Evolutionary conservation across 2,797 vertebrate genomes (phyloP).

Genomic region (Peromyscus nudipes): DNA sequence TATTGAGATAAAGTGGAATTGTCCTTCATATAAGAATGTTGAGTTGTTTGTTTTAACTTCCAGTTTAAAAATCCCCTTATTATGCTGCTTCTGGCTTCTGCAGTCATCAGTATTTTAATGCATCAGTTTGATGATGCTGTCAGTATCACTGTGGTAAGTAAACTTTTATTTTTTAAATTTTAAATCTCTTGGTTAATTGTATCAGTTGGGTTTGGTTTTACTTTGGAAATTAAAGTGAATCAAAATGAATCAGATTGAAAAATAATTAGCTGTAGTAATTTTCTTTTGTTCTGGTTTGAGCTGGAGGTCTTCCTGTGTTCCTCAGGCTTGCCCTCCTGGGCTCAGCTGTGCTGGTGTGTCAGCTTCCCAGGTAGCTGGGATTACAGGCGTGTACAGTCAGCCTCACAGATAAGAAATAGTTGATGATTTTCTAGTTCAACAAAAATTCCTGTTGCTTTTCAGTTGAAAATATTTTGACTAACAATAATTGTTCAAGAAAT

Average conservation of each 20-base stretch:
- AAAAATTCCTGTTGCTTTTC: constrained; percentile 46
- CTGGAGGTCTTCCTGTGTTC: not conserved
- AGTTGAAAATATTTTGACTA: constrained; percentile 36
- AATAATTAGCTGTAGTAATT: not conserved
- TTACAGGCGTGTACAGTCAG: not conserved
- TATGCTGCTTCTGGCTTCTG: constrained; percentile 97
- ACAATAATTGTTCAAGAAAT: not conserved
- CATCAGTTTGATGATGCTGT: constrained; percentile 98
- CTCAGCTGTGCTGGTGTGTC: not conserved
- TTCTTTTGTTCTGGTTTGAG: not conserved
- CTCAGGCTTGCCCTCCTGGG: not conserved
- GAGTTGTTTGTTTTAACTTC: constrained; percentile 83
- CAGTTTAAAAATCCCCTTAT: constrained; percentile 99
- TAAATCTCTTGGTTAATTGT: constrained; percentile 12
- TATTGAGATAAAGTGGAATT: not conserved
- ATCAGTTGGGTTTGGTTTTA: constrained; percentile 49
- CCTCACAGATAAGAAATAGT: constrained; percentile 38
- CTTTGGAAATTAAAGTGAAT: constrained; percentile 53
- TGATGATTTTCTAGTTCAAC: constrained; percentile 28
- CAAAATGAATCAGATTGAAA: not conserved
- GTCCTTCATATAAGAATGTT: constrained; percentile 66
- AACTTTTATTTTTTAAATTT: not conserved
- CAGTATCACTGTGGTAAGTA: constrained; percentile 99
- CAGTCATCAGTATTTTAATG: constrained; percentile 98
- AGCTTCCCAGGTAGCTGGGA: not conserved